Percentiles rank a stretch among this genome's conserved stretches.
These are phyloP conservation scores for Pagrus major DNA, from an alignment of 2,113 vertebrate genomes.

Conservation along the genomic window DNA sequence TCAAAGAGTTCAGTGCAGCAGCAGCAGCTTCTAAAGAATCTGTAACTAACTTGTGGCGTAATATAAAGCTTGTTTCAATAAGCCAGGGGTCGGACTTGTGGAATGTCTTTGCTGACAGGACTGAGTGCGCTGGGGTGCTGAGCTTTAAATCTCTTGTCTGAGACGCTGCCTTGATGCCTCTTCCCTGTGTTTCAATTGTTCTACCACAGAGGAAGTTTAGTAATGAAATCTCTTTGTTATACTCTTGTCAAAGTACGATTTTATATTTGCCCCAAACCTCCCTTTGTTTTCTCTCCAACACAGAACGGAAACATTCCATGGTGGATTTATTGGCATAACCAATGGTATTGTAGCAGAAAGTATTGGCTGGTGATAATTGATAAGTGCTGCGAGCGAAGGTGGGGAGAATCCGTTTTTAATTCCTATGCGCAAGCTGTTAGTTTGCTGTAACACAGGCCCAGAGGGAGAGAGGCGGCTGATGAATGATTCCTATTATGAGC, in stretches of 20 bases:
- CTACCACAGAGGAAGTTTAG: background rate
- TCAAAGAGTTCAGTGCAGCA: constrained; percentile 50
- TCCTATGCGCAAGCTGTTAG: constrained; percentile 46
- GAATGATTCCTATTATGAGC: constrained; percentile 67
- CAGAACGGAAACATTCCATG: constrained; percentile 32
- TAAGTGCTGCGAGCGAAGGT: constrained; percentile 69
- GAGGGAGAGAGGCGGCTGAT: constrained; percentile 57
- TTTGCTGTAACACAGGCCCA: constrained; percentile 55
- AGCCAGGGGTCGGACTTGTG: constrained; percentile 26
- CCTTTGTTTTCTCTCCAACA: constrained; percentile 40
- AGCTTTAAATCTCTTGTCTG: constrained; percentile 23
- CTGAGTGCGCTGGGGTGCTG: background rate
- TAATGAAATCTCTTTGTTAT: constrained; percentile 34
- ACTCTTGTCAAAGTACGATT: constrained; percentile 1
- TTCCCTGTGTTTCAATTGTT: constrained; percentile 30
- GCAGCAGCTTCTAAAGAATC: constrained; percentile 55
- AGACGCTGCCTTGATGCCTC: constrained; percentile 9
- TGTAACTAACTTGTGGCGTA: constrained; percentile 45
- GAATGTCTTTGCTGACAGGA: constrained; percentile 5
- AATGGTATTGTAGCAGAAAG: constrained; percentile 64
- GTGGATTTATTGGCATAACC: constrained; percentile 58
- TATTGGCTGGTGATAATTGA: constrained; percentile 80
- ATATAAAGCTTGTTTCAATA: constrained; percentile 57
- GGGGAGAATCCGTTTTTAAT: constrained; percentile 73
- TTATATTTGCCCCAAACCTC: constrained; percentile 23